Conservation (phyloP, 53 echinoderm and acorn worm species). For the Temnopleurus reevesii region DNA sequence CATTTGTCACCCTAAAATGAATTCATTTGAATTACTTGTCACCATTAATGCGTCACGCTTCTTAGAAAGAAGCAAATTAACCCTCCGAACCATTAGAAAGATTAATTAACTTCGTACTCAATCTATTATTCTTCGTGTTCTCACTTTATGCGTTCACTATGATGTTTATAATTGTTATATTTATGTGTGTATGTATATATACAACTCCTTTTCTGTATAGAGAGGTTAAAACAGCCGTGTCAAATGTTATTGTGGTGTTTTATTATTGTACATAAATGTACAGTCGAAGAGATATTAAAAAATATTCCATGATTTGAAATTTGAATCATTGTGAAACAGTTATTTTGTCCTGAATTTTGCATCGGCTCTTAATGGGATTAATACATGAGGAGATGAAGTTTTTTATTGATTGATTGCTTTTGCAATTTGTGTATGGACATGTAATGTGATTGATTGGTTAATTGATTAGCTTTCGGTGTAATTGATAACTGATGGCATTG, state of each 20-base stretch:
- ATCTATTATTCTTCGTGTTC: slow-evolving; percentile 18
- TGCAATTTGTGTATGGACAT: neutral
- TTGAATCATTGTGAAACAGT: neutral
- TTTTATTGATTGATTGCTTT: neutral
- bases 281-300: slow-evolving; percentile 59
- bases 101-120: slow-evolving; percentile 35
- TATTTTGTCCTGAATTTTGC: too few relatives aligned
- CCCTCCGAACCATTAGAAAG: slow-evolving; percentile 12
- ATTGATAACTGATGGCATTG: too few relatives aligned
- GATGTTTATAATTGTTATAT: slow-evolving; percentile 1
- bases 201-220: slow-evolving; percentile 47
- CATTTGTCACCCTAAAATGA: slow-evolving; percentile 40
- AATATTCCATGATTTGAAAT: slow-evolving; percentile 55
- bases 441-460: neutral
- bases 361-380: too few relatives aligned
- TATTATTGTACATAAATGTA: slow-evolving; percentile 57
- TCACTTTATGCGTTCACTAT: slow-evolving; percentile 22
- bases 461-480: too few relatives aligned
- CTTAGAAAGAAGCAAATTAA: neutral
- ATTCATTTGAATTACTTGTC: slow-evolving; percentile 48
- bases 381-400: too few relatives aligned
- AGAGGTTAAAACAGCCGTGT: slow-evolving; percentile 25
- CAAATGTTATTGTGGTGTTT: slow-evolving; percentile 35
- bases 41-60: slow-evolving; percentile 33
- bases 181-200: slow-evolving; percentile 52